These are phyloP conservation scores for Petaurus breviceps DNA, from an alignment of 2,113 vertebrate genomes.

Conservation along the genomic window DNA sequence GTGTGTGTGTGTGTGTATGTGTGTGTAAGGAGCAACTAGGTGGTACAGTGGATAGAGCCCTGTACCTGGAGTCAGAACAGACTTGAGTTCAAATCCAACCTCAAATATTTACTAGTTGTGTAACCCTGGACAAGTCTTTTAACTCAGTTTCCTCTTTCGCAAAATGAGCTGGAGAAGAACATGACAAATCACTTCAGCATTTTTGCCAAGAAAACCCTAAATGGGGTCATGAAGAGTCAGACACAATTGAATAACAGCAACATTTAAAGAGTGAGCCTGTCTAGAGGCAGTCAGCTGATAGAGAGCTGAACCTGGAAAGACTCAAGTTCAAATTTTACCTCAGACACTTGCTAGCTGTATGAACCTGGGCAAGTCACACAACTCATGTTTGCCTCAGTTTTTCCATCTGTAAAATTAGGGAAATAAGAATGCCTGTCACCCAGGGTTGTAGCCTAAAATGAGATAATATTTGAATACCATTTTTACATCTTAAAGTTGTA, in stretches of 20 bases:
- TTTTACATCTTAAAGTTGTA: not conserved
- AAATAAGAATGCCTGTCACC: not conserved
- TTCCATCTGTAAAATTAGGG: too few relatives aligned
- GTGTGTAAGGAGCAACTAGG: too few relatives aligned
- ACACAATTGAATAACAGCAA: too few relatives aligned
- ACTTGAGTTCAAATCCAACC: not conserved
- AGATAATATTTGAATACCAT: not conserved
- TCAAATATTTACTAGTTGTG: not conserved
- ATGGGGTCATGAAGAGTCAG: not conserved
- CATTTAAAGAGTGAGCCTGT: too few relatives aligned
- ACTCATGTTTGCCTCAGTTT: too few relatives aligned
- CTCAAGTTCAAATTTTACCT: too few relatives aligned
- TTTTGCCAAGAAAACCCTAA: not conserved
- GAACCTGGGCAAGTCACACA: too few relatives aligned
- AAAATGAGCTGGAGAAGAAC: not conserved
- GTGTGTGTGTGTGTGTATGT: not conserved
- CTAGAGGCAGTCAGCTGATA: too few relatives aligned
- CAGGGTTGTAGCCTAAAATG: not conserved
- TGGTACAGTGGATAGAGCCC: too few relatives aligned
- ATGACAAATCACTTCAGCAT: not conserved
- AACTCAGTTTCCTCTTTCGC: not conserved
- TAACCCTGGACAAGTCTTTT: not conserved
- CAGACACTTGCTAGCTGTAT: too few relatives aligned
- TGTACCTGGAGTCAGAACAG: not conserved
- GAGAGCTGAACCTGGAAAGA: too few relatives aligned